These are phyloP conservation scores for Drosophila trichaetosa DNA, from an alignment of 2,888 invertebrate species.

Conservation along the genomic window DNA sequence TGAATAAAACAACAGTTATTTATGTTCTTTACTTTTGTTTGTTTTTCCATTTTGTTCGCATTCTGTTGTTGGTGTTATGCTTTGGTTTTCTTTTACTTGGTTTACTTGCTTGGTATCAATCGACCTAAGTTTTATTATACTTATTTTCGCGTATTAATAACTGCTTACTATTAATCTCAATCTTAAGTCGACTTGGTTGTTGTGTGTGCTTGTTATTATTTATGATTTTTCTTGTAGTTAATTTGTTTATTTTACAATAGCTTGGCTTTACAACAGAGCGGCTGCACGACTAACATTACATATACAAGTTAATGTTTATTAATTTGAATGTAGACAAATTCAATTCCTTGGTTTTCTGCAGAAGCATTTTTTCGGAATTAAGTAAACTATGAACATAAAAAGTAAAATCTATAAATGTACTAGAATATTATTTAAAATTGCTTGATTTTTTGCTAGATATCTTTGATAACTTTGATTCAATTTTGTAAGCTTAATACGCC, in stretches of 20 bases:
- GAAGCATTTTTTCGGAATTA: background rate
- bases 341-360: background rate
- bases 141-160: constrained; percentile 71
- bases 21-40: constrained; percentile 64
- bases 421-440: constrained; percentile 2
- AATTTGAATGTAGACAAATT: background rate
- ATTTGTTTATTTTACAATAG: constrained; percentile 65
- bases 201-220: constrained; percentile 28
- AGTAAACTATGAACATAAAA: background rate
- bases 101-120: constrained; percentile 47
- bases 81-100: constrained; percentile 30
- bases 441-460: background rate
- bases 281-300: background rate
- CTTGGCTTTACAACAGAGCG: constrained; percentile 45
- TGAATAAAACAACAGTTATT: constrained; percentile 75
- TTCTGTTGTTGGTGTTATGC: constrained; percentile 40
- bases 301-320: background rate
- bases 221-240: constrained; percentile 40
- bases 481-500: background rate
- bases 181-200: constrained; percentile 59
- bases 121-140: constrained; percentile 57
- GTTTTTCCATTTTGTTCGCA: constrained; percentile 47
- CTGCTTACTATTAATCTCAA: constrained; percentile 70
- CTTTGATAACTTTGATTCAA: background rate
- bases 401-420: background rate